phyloP scores from a whole-genome alignment of 2,113 vertebrate genomes.

The Dendropsophus ebraccatus region DNA sequence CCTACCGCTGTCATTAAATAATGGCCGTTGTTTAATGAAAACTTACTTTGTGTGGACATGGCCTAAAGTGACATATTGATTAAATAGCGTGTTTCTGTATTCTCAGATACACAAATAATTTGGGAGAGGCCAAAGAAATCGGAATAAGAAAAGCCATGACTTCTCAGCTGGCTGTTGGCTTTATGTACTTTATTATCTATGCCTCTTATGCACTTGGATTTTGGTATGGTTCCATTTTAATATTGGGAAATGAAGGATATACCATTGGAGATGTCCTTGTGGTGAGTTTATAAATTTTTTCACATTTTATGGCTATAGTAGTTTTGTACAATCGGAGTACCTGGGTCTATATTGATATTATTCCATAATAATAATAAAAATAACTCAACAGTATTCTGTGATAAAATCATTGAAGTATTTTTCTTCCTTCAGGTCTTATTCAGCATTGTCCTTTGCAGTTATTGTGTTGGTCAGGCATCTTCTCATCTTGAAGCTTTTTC shows the following conservation, averaged over 20 bases:
- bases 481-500: conserved; percentile 68
- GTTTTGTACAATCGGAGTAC: background rate
- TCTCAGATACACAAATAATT: conserved; percentile 65
- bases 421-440: conserved; percentile 64
- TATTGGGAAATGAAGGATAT: conserved; percentile 66
- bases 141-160: conserved; percentile 68
- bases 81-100: background rate
- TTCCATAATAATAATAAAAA: background rate
- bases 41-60: too few species aligned
- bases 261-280: conserved; percentile 65
- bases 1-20: too few species aligned
- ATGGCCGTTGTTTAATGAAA: too few species aligned
- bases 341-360: background rate
- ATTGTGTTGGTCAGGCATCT: conserved; percentile 66
- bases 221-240: conserved; percentile 69
- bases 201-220: conserved; percentile 68
- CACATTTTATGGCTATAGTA: background rate
- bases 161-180: conserved; percentile 66
- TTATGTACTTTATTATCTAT: conserved; percentile 67
- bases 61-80: too few species aligned
- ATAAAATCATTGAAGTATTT: background rate
- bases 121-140: conserved; percentile 66
- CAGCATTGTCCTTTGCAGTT: conserved; percentile 65
- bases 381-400: background rate
- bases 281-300: conserved; percentile 61